Evolutionary conservation across 1,140 invertebrate genomes (phyloP).

Genomic region (Sminthurides bifidus): DNA sequence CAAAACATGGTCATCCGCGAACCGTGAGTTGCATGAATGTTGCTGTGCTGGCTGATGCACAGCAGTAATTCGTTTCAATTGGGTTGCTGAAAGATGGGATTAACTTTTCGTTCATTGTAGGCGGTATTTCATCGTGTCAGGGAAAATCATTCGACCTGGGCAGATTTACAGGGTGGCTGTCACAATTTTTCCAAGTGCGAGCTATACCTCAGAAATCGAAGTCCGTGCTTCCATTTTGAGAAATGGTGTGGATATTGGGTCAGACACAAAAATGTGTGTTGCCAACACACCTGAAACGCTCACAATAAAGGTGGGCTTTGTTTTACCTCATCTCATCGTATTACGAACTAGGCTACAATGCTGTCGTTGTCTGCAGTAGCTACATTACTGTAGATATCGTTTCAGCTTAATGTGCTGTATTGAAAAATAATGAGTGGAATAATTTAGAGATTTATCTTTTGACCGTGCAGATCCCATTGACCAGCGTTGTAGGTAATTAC

Average conservation of each 20-base stretch:
- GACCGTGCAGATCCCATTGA: slow-evolving; percentile 60
- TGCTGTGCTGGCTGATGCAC: no score
- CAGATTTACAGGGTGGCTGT: slow-evolving; percentile 73
- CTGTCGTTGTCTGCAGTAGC: no score
- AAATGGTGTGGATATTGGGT: slow-evolving; percentile 72
- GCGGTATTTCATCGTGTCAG: slow-evolving; percentile 77
- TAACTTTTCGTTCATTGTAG: slow-evolving; percentile 38
- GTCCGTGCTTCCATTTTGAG: slow-evolving; percentile 70
- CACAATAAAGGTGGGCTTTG: slow-evolving; percentile 53
- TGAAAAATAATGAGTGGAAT: background rate
- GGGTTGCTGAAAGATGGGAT: no score
- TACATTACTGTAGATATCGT: no score
- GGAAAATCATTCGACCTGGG: slow-evolving; percentile 68
- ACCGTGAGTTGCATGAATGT: no score
- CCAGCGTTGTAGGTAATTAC: slow-evolving; percentile 67
- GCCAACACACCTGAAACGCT: slow-evolving; percentile 68
- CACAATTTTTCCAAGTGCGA: slow-evolving; percentile 58
- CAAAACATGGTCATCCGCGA: no score
- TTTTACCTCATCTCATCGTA: slow-evolving; percentile 2
- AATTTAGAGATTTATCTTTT: slow-evolving; percentile 18
- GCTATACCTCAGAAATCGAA: slow-evolving; percentile 37
- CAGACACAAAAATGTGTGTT: slow-evolving; percentile 61
- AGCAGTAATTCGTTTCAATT: no score
- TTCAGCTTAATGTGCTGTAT: no score
- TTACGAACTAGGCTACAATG: no score